phyloP scores from a whole-genome alignment of 2,888 invertebrate species.

The Apamea crenata region DNA sequence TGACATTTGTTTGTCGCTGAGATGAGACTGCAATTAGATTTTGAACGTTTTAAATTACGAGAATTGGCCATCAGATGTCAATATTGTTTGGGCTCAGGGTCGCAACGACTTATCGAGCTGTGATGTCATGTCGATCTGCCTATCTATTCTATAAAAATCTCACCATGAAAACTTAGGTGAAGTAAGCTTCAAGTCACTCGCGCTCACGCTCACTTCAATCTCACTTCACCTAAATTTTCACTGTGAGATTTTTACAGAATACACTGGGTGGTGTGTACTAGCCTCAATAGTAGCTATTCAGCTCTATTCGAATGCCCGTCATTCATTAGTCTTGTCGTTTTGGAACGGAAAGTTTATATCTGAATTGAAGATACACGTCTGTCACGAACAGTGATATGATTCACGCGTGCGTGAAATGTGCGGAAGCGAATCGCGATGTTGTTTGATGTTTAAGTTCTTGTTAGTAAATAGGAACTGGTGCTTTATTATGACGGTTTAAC shows the following conservation, averaged over 20 bases:
- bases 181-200: no score
- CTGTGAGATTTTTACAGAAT: background rate
- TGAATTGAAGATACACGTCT: background rate
- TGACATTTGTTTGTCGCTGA: no score
- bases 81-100: background rate
- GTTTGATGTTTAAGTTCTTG: background rate
- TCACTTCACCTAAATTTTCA: background rate
- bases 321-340: background rate
- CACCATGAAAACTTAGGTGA: background rate
- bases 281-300: background rate
- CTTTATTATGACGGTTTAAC: background rate
- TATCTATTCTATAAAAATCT: background rate
- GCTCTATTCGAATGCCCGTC: background rate
- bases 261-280: background rate
- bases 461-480: slow-evolving; percentile 12
- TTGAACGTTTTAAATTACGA: no score
- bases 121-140: background rate
- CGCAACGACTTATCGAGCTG: background rate
- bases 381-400: background rate
- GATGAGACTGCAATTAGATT: no score
- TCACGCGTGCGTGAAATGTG: background rate
- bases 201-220: background rate
- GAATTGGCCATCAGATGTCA: no score
- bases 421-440: background rate
- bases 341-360: slow-evolving; percentile 1